Evolutionary conservation across 2,888 invertebrate genomes (phyloP).

Genomic region (Lampropteryx suffumata): DNA sequence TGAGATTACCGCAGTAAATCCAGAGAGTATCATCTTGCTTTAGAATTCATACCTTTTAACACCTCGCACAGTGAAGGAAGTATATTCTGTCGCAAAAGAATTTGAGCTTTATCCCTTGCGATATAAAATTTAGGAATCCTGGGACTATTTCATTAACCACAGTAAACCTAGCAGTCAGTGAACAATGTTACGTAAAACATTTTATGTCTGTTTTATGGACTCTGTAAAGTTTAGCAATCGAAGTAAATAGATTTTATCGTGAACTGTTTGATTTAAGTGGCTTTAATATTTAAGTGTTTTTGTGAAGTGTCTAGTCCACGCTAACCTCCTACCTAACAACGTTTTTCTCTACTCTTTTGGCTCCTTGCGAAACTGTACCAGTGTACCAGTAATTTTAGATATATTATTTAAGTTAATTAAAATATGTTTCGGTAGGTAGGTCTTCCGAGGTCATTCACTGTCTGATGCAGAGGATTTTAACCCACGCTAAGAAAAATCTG

Average conservation of each 20-base stretch:
- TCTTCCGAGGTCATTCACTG: background rate
- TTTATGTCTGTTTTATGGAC: constrained; percentile 30
- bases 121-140: background rate
- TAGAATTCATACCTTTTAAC: constrained; percentile 1
- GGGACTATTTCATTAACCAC: too few relatives aligned
- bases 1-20: background rate
- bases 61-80: background rate
- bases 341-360: too few relatives aligned
- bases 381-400: too few relatives aligned
- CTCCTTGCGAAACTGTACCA: too few relatives aligned
- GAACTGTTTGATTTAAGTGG: constrained; percentile 24
- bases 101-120: constrained; percentile 7
- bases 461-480: background rate
- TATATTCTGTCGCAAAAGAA: background rate
- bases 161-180: constrained; percentile 5
- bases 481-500: background rate
- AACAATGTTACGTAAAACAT: constrained; percentile 22
- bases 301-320: background rate
- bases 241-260: constrained; percentile 27
- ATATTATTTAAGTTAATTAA: too few relatives aligned
- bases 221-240: constrained; percentile 22
- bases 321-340: too few relatives aligned
- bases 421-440: too few relatives aligned
- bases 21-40: constrained; percentile 1
- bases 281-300: constrained; percentile 17